Conservation (phyloP, 2,113 vertebrate genomes). For the Dromas ardeola region DNA sequence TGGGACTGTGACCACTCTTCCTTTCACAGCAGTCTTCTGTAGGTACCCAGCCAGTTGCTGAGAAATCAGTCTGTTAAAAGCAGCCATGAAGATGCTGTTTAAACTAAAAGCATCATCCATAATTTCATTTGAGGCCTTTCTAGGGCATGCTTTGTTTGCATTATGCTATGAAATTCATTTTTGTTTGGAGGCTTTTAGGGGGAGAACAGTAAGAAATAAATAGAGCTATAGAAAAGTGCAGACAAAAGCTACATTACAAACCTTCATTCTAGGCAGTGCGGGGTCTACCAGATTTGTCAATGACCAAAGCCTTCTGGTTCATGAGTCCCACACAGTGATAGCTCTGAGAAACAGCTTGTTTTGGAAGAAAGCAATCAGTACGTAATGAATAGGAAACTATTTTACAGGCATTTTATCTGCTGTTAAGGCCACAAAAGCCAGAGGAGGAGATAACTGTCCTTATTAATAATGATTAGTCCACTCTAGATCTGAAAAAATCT, state of each 20-base stretch:
- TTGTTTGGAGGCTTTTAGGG: background rate
- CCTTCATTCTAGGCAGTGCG: background rate
- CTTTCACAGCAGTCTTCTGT: background rate
- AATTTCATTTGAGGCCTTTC: background rate
- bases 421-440: constrained; percentile 54
- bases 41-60: background rate
- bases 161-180: background rate
- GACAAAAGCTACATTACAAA: background rate
- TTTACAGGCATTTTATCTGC: constrained; percentile 57
- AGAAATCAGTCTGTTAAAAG: background rate
- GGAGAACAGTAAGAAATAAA: background rate
- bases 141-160: background rate
- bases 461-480: constrained; percentile 72
- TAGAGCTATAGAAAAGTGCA: background rate
- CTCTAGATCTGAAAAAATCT: constrained; percentile 49
- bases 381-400: constrained; percentile 32
- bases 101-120: background rate
- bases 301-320: background rate
- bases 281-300: background rate
- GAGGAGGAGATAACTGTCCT: constrained; percentile 54
- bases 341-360: constrained; percentile 13
- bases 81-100: background rate
- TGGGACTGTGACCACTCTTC: background rate
- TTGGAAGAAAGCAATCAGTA: constrained; percentile 52
- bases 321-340: background rate